A percentile compares a stretch with the other conserved stretches of the same genome.
Evolutionary conservation across 2,888 invertebrate genomes (phyloP).

Genomic region (Helicoverpa assulta): DNA sequence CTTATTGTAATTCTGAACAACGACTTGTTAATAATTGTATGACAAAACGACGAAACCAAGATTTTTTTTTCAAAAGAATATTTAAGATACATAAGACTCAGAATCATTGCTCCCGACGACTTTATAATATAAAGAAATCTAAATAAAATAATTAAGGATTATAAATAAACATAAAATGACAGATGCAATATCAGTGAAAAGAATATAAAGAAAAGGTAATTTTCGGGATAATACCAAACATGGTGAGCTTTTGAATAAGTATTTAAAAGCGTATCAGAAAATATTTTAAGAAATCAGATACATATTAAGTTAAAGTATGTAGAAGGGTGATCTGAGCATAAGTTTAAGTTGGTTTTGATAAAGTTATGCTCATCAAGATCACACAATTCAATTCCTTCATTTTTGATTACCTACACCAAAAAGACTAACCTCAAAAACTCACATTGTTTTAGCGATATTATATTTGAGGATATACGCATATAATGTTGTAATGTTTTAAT

Average conservation of each 20-base stretch:
- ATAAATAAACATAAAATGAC: constrained; percentile 17
- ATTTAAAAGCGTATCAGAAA: constrained; percentile 2
- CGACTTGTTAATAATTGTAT: not conserved
- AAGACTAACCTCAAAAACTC: too few species aligned
- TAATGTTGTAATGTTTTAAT: too few species aligned
- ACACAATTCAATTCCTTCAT: too few species aligned
- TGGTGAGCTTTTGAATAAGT: constrained; percentile 8
- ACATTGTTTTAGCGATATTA: too few species aligned
- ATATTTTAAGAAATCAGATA: not conserved
- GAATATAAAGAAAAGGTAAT: constrained; percentile 3
- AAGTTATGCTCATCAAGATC: too few species aligned
- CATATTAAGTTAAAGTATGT: not conserved
- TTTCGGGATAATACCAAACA: constrained; percentile 5
- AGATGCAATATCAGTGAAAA: constrained; percentile 36
- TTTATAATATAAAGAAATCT: constrained; percentile 14
- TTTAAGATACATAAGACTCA: not conserved
- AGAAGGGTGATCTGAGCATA: not conserved
- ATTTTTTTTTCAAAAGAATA: too few species aligned
- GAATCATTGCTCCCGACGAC: not conserved
- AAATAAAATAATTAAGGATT: constrained; percentile 15
- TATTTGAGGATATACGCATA: too few species aligned
- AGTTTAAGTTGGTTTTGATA: too few species aligned
- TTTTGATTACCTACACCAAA: too few species aligned
- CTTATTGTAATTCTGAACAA: constrained; percentile 12
- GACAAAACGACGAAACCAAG: too few species aligned